Evolutionary conservation across 1,140 invertebrate genomes (phyloP).

Genomic region (Bombus waltoni): DNA sequence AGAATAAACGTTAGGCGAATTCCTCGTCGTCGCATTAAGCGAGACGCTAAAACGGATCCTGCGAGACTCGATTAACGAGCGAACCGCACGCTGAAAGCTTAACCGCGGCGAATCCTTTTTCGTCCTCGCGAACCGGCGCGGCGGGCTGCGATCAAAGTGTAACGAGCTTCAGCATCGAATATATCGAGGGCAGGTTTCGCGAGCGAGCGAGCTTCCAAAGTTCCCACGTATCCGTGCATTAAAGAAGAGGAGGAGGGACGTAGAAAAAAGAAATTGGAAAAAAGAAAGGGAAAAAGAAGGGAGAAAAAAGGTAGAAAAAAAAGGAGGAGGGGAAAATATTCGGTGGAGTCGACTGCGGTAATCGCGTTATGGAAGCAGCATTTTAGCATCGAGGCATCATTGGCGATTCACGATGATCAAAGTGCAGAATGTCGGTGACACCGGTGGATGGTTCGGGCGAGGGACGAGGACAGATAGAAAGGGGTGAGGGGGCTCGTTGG

Average conservation of each 20-base stretch:
- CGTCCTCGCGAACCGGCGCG: background rate
- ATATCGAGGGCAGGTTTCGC: constrained; percentile 21
- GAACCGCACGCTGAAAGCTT: constrained; percentile 39
- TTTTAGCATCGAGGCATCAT: constrained; percentile 48
- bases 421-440: constrained; percentile 53
- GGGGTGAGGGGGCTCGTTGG: constrained; percentile 37
- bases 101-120: constrained; percentile 29
- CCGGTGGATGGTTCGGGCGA: constrained; percentile 21
- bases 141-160: constrained; percentile 17
- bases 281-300: background rate
- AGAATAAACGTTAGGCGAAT: background rate
- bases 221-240: background rate
- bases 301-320: no score
- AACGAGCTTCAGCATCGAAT: constrained; percentile 26
- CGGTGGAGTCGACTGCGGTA: constrained; percentile 23
- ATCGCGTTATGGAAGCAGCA: constrained; percentile 20
- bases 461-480: background rate
- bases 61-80: constrained; percentile 31
- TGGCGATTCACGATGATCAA: constrained; percentile 55
- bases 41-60: constrained; percentile 28
- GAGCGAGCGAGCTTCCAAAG: background rate
- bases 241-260: background rate
- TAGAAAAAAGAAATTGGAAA: no score
- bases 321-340: background rate
- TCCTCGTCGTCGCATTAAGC: constrained; percentile 4